These are phyloP conservation scores for Mus caroli DNA, from an alignment of 2,797 vertebrate genomes.

Conservation along the genomic window DNA sequence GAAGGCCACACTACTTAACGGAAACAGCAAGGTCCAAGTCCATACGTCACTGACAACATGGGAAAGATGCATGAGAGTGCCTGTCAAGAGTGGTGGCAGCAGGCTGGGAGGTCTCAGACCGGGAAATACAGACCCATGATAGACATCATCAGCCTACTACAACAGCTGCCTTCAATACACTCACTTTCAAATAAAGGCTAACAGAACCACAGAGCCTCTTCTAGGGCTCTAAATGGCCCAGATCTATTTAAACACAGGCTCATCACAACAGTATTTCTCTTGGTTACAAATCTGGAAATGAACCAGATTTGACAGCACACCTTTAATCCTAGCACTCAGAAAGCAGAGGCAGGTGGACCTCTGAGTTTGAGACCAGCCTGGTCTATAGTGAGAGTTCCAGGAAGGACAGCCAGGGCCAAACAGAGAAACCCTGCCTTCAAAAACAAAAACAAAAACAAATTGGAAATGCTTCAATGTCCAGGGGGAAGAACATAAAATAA, in stretches of 20 bases:
- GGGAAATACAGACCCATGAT: neutral
- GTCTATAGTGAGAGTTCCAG: neutral
- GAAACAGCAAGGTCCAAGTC: neutral
- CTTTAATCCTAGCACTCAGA: neutral
- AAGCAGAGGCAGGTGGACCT: neutral
- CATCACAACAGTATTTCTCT: conserved; percentile 1
- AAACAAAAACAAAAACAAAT: neutral
- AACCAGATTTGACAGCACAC: neutral
- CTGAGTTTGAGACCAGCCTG: neutral
- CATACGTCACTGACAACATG: neutral
- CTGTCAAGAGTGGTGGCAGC: neutral
- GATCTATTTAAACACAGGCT: conserved; percentile 35
- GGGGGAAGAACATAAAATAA: conserved; percentile 46
- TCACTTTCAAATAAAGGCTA: conserved; percentile 35
- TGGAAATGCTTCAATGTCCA: conserved; percentile 19
- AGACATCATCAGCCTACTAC: neutral
- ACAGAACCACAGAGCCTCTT: conserved; percentile 29
- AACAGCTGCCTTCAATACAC: neutral
- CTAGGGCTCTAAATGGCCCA: neutral
- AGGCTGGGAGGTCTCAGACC: neutral
- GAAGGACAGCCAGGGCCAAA: neutral
- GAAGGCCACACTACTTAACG: neutral
- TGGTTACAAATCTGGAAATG: conserved; percentile 39
- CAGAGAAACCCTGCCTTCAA: neutral
- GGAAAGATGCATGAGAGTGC: neutral